Evolutionary conservation across 1,140 invertebrate species (phyloP), one percentile per base, ranked within the genome.

Genomic region (Dendroctonus valens): DNA sequence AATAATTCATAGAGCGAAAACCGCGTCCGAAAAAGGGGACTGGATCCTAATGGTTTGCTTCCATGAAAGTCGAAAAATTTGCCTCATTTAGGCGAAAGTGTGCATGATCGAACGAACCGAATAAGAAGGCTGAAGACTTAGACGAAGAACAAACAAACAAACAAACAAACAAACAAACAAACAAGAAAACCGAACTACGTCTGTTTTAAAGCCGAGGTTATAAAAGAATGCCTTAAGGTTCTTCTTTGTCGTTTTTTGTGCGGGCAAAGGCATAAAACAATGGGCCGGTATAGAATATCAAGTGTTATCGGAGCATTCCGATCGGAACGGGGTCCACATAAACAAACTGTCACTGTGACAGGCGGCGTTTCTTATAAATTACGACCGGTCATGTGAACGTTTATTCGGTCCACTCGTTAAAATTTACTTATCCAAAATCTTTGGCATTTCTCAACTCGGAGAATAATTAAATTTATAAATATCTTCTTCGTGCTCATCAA

Each of bases 291-390:
- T 67, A 63, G 68, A 69, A 67, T 69, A 69, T 69, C 68, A 63
- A 69, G 68, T 69, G 68, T 66, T 69, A 69, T 69, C 68, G 64
- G 64, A 50, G 64, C 68, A 67, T 67, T 65, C 69, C 65, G 65
- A 67, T 70, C 69, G 52, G 60, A 66, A 67, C 65, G 65, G 65
- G 65, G 65, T 61, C 65, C 64, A 62, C 65, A 70, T 67, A 67
- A 67, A 67, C 65, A 67, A 70, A 65, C 65, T 70, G 69, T 67
- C 65, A 67, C 60, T 11, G 61, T 70, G 65, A 70, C 65, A 70
- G 60, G 57, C 69, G 65, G 54, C 61, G 60, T 67, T 58, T 66
- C 60, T 67, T 67, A 70, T 67, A 67, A 70, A 70, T 70, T 66
- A 69, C 68, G 64, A 63, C 50, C 48, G 64, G 58, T 59, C 51